Evolutionary conservation across 1,140 invertebrate genomes (phyloP), one percentile per base, ranked within the genome.

Genomic region (Drosophila dunni): DNA sequence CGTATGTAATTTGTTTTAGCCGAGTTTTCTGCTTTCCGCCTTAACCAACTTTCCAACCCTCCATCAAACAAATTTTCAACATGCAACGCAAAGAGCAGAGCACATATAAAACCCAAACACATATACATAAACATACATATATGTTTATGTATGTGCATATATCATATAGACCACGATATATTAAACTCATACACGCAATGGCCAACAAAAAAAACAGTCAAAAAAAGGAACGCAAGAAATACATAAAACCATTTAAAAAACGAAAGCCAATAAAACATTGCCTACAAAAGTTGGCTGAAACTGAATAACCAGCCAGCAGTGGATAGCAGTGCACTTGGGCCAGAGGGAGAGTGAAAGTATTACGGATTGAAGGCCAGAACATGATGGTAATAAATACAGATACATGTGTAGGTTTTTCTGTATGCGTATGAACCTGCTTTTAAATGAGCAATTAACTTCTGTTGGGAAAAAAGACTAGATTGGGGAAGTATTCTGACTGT

Each of bases 1-100:
- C 65, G 60, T 70, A 82, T 79, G 84, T 86, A 88, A 88, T 88
- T 88, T 88, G 83, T 79, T 79, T 79, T 88, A 82, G 68, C 66
- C 76, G 65, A 67, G 56, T 71, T 79, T 29, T 58, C 62, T 53
- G 61, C 56, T 66, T 45, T 48, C 9, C 15, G 15, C 46, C 61
- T 38, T 17, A 45, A 62, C 34, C 61, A 36, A 29, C 24, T 29
- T 29, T 29, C 36, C 46, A 29, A 40, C 61, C 15, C 29, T 54
- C 38, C 50, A 7, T 64, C 50, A 71, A 60, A 73, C 54, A 58
- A 29, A 73, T 81, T 85, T 85, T 78, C 69, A 82, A 78, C 83
- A 86, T 88, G 83, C 82, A 86, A 81, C 48, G 71, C 71, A 82
- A 79, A 73, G 67, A 70, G 76, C 81, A 76, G 54, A 33, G 36